A percentile compares a stretch with the other conserved stretches of the same genome.
These are phyloP conservation scores for Strix aluco DNA, from an alignment of 2,113 vertebrate species.

Conservation along the genomic window DNA sequence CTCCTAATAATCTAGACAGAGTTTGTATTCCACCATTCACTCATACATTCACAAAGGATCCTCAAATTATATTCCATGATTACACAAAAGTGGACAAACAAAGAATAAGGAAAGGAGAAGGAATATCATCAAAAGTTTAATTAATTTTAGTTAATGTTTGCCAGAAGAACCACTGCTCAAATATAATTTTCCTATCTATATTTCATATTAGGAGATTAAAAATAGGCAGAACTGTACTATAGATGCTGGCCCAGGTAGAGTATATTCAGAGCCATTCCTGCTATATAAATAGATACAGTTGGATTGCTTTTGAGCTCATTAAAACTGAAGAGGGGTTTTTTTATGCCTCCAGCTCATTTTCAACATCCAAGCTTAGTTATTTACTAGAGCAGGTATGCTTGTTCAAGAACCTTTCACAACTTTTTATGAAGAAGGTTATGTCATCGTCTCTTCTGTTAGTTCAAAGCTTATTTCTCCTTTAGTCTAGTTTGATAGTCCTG, in stretches of 20 bases:
- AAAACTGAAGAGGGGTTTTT: neutral
- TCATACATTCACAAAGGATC: slow-evolving; percentile 20
- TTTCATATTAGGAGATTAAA: slow-evolving; percentile 61
- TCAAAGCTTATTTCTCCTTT: neutral
- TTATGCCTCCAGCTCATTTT: slow-evolving; percentile 19
- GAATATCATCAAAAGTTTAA: slow-evolving; percentile 60
- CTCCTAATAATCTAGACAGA: neutral
- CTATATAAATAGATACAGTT: slow-evolving; percentile 60
- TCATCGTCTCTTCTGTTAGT: neutral
- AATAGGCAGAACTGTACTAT: slow-evolving; percentile 2
- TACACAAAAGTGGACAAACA: slow-evolving; percentile 58
- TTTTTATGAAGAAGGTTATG: neutral
- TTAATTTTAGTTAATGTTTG: slow-evolving; percentile 67
- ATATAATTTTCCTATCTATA: slow-evolving; percentile 63
- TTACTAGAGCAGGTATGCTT: slow-evolving; percentile 13
- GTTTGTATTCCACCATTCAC: slow-evolving; percentile 8
- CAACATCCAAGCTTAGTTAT: slow-evolving; percentile 16
- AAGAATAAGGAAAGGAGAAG: slow-evolving; percentile 45
- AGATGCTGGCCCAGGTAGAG: slow-evolving; percentile 9
- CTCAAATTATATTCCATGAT: slow-evolving; percentile 43
- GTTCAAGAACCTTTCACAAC: slow-evolving; percentile 8
- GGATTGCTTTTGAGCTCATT: slow-evolving; percentile 46
- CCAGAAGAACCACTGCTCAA: slow-evolving; percentile 50
- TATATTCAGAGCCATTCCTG: slow-evolving; percentile 30
- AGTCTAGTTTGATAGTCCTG: neutral